Base-by-base conservation (phyloP, 2,797 vertebrate genomes). In the Phrynocephalus vlangalii region DNA sequence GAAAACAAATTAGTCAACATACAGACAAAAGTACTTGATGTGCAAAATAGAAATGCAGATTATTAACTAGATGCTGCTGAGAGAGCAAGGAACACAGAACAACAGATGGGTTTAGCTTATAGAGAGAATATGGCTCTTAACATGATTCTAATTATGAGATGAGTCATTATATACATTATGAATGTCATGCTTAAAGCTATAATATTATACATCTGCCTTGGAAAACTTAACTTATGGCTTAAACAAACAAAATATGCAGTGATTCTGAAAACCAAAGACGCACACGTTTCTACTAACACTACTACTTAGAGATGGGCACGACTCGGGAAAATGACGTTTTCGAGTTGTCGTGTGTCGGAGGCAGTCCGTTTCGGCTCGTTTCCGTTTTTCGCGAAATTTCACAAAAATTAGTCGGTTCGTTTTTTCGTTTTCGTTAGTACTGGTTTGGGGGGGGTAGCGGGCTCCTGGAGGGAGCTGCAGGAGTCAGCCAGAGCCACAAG, bases 21-120 rank as follows among this genome's bases (percentile, higher is more conserved):
- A 38, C 60, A 75, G 28, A 28, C 71, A 38, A 38, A 84, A 70
- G 24, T 73, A 75, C 4, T 56, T 63, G 52, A 75, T 60, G 24
- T 38, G 52, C 24, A 44, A 28, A 84, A 63, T 6, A 63, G 30
- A 24, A 75, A 38, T 73, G 38, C 10, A 56, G 71, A 75, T 72
- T 44, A 75, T 30, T 60, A 26, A 63, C 30, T 48, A 75, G 22
- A 83, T 52, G 48, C 48, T 83, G 67, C 82, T 83, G 50, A 73
- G 71, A 73, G 30, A 52, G 70, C 30, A 60, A 73, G 13, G 33
- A 38, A 22, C 50, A 50, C n/a, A 63, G n/a, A 72, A 84, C 22
- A 84, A 84, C 52, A 75, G 82, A 84, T 63, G 71, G 82, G 63
- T 63, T 84, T 84, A 56, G 50, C 30, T 60, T 63, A 75, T 84